Conservation (phyloP, 1,140 invertebrate species). For the Drosophila repleta region DNA sequence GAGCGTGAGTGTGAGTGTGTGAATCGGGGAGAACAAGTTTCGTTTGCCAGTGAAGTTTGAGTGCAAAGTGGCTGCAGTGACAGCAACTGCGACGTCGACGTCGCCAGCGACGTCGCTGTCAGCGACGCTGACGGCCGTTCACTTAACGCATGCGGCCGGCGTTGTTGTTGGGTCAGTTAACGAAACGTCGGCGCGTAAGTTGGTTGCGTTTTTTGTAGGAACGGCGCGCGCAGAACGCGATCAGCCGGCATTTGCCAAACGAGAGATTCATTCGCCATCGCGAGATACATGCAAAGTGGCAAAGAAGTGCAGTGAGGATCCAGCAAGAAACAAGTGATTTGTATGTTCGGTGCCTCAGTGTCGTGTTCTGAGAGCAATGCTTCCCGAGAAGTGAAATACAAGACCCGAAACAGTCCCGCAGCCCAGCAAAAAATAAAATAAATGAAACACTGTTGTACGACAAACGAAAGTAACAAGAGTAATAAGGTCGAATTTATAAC, state of each 20-base stretch:
- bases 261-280: slow-evolving; percentile 31
- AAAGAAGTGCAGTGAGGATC: slow-evolving; percentile 7
- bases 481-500: slow-evolving; percentile 81
- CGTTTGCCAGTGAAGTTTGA: slow-evolving; percentile 60
- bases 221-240: slow-evolving; percentile 39
- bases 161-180: slow-evolving; percentile 70
- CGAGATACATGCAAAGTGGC: slow-evolving; percentile 25
- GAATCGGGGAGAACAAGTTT: slow-evolving; percentile 64
- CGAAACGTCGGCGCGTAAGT: slow-evolving; percentile 72
- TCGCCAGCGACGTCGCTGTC: not conserved
- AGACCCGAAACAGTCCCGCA: slow-evolving; percentile 15
- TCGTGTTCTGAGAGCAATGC: slow-evolving; percentile 9
- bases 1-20: slow-evolving; percentile 20
- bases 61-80: slow-evolving; percentile 60
- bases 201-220: slow-evolving; percentile 60
- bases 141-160: slow-evolving; percentile 20
- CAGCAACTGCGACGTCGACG: slow-evolving; percentile 10
- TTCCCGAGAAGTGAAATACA: slow-evolving; percentile 40
- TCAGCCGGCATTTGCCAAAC: slow-evolving; percentile 50
- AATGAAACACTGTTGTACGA: slow-evolving; percentile 37
- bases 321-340: slow-evolving; percentile 14
- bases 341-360: slow-evolving; percentile 20
- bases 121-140: slow-evolving; percentile 17
- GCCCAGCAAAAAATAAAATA: slow-evolving; percentile 17
- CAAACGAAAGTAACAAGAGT: slow-evolving; percentile 80